Evolutionary conservation across 2,113 vertebrate genomes (phyloP).

Genomic region (Aptenodytes forsteri): DNA sequence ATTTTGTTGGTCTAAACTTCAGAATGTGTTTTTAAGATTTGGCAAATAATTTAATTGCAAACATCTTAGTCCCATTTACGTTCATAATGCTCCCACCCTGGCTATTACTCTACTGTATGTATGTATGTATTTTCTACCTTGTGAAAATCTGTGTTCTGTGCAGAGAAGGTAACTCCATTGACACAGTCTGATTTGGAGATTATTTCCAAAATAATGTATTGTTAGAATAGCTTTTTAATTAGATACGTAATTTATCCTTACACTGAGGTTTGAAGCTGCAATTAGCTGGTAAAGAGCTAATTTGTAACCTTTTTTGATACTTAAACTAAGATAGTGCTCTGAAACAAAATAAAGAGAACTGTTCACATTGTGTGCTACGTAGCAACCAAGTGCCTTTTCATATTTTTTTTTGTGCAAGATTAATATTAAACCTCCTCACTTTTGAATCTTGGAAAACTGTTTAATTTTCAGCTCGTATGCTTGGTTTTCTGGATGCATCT

Average conservation of each 20-base stretch:
- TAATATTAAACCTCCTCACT: not conserved
- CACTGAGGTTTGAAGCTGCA: not conserved
- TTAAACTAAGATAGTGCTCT: not conserved
- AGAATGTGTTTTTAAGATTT: not conserved
- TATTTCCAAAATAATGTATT: not conserved
- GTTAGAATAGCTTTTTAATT: not conserved
- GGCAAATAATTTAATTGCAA: not conserved
- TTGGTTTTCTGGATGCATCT: not conserved
- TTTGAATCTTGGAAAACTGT: not conserved
- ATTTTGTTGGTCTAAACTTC: not conserved
- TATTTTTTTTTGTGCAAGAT: not conserved
- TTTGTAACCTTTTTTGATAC: not conserved
- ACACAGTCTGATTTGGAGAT: not conserved
- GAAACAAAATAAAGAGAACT: not conserved
- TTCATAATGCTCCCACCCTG: not conserved
- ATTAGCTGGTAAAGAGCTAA: conserved; percentile 13
- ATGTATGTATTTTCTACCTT: accelerated
- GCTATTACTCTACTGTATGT: accelerated
- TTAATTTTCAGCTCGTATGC: not conserved
- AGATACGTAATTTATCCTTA: not conserved
- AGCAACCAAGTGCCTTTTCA: not conserved
- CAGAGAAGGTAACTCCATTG: not conserved
- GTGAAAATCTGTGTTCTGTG: not conserved
- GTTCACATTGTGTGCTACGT: not conserved
- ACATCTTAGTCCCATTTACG: not conserved